Percentiles rank a stretch among this genome's conserved stretches.
Evolutionary conservation across 2,797 vertebrate species (phyloP).

Genomic region (Arremon aurantiirostris): DNA sequence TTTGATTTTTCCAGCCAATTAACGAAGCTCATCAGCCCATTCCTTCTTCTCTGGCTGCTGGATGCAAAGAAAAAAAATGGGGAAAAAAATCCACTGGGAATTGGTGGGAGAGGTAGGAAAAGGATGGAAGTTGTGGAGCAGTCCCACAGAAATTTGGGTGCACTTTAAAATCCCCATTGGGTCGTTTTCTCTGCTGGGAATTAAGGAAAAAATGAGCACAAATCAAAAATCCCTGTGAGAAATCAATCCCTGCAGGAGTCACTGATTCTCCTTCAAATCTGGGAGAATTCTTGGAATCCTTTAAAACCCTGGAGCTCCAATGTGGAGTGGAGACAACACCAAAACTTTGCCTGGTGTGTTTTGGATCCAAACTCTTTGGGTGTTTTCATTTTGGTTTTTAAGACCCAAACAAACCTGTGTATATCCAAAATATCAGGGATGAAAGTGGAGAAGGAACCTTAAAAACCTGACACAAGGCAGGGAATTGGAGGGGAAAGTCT

Average conservation of each 20-base stretch:
- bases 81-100: neutral
- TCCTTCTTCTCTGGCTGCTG: neutral
- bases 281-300: neutral
- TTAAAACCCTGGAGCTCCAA: neutral
- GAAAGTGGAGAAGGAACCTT: neutral
- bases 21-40: neutral
- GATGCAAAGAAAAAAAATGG: neutral
- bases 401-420: neutral
- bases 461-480: neutral
- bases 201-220: neutral
- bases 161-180: neutral
- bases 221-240: neutral
- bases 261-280: neutral
- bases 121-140: neutral
- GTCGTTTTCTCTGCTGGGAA: neutral
- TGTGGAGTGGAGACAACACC: neutral
- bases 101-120: neutral
- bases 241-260: neutral
- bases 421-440: neutral
- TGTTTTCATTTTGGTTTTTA: neutral
- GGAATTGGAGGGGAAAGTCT: fast-evolving
- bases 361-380: neutral
- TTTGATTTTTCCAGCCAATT: neutral
- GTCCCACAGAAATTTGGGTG: neutral
- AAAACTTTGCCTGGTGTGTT: neutral